A percentile compares a stretch with the other conserved stretches of the same genome.
Evolutionary conservation across 2,797 vertebrate genomes (phyloP).

Genomic region (Thripadectes ignobilis): DNA sequence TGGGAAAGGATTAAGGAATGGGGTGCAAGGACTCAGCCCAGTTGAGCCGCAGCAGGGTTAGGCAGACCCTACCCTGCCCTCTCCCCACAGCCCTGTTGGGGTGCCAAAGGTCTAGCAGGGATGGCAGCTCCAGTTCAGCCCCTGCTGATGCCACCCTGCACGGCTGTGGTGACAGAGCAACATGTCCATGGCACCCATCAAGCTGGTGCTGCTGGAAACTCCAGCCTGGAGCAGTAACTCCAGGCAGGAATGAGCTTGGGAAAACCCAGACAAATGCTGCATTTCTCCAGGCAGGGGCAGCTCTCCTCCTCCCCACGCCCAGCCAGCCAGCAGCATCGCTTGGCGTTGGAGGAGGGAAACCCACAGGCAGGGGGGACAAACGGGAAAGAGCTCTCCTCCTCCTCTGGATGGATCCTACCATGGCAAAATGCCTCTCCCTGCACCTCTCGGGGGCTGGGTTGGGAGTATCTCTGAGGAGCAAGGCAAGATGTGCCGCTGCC

Average conservation of each 20-base stretch:
- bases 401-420: neutral
- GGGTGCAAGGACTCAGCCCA: neutral
- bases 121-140: neutral
- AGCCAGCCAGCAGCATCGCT: neutral
- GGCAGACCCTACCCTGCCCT: neutral
- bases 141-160: neutral
- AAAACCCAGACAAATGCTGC: neutral
- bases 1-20: neutral
- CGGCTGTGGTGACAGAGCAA: neutral
- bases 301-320: neutral
- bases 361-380: neutral
- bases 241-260: neutral
- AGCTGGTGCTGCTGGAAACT: neutral
- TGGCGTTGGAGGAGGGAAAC: neutral
- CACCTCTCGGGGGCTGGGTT: neutral
- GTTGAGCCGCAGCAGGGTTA: neutral
- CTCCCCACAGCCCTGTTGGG: neutral
- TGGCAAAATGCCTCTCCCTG: neutral
- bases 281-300: neutral
- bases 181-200: accelerated
- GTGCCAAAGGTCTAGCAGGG: neutral
- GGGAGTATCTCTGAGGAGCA: neutral
- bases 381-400: neutral
- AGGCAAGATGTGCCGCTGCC: neutral
- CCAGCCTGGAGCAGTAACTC: neutral